Evolutionary conservation across 92 coral and sea anemone genomes (phyloP).

Genomic region (Zoanthus solanderi): DNA sequence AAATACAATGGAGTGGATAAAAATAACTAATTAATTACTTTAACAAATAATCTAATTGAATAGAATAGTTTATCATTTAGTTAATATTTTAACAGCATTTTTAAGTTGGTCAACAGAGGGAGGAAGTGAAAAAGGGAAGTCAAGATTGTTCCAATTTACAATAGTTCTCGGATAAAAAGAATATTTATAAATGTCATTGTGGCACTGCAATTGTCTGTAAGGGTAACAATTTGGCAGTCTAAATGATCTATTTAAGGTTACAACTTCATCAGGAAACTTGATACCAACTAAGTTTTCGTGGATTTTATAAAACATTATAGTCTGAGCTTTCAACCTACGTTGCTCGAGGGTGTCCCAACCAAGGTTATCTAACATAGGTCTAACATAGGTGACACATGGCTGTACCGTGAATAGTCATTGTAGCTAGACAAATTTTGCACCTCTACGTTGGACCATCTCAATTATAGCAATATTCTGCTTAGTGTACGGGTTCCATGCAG

Average conservation of each 20-base stretch:
- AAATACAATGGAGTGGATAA: no score
- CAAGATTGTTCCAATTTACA: conserved; percentile 11
- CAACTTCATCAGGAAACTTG: conserved; percentile 2
- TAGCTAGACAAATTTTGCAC: conserved; percentile 3
- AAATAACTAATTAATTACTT: not conserved
- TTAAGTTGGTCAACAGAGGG: not conserved
- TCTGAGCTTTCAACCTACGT: not conserved
- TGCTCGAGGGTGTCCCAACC: conserved; percentile 45
- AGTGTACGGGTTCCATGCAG: not conserved
- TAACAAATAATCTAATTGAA: not conserved
- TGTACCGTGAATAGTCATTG: conserved; percentile 29
- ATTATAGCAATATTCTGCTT: not conserved
- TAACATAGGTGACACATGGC: conserved; percentile 29
- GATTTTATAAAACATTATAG: conserved; percentile 4
- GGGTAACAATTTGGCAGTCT: conserved; percentile 5
- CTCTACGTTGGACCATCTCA: not conserved
- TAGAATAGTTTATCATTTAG: not conserved
- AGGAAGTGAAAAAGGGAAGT: not conserved
- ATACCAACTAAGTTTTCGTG: conserved; percentile 1
- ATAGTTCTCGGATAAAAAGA: conserved; percentile 12
- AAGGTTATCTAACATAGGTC: conserved; percentile 20
- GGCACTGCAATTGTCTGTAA: not conserved
- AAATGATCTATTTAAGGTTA: not conserved
- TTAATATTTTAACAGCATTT: not conserved
- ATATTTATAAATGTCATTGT: conserved; percentile 4